phyloP scores from a whole-genome alignment of 1,140 invertebrate species.

The Drosophila bocki region DNA sequence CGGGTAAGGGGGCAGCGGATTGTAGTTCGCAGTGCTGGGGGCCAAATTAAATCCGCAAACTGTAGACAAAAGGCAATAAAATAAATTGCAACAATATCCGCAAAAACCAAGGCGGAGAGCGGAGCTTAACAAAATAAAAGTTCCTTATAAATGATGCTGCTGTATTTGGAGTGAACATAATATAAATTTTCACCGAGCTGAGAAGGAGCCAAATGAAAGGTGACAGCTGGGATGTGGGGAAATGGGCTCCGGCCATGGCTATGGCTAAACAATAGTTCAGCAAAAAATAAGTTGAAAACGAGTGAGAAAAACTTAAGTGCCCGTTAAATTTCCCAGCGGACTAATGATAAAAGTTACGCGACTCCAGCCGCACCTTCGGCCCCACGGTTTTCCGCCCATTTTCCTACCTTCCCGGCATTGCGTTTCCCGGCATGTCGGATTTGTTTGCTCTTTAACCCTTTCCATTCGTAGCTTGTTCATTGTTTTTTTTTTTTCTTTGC shows the following conservation, averaged over 20 bases:
- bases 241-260: constrained; percentile 26
- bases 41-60: constrained; percentile 81
- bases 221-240: constrained; percentile 59
- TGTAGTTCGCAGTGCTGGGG: constrained; percentile 54
- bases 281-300: constrained; percentile 74
- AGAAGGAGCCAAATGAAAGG: constrained; percentile 64
- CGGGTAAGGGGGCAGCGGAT: constrained; percentile 21
- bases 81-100: constrained; percentile 81
- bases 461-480: constrained; percentile 32
- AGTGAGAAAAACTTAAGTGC: constrained; percentile 80
- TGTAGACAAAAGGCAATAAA: constrained; percentile 79
- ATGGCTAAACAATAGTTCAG: constrained; percentile 77
- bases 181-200: constrained; percentile 71
- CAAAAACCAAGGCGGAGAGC: constrained; percentile 37
- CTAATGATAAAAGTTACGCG: constrained; percentile 83
- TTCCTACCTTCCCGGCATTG: constrained; percentile 28
- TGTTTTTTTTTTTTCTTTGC: constrained; percentile 34
- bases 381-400: constrained; percentile 24
- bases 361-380: constrained; percentile 36
- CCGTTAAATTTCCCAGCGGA: constrained; percentile 82
- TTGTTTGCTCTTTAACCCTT: constrained; percentile 66
- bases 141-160: constrained; percentile 71
- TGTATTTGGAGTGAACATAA: constrained; percentile 68
- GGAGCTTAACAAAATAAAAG: constrained; percentile 52
- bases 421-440: constrained; percentile 46